Base-by-base conservation (phyloP, 2,113 vertebrate genomes). In the Paramisgurnus dabryanus region DNA sequence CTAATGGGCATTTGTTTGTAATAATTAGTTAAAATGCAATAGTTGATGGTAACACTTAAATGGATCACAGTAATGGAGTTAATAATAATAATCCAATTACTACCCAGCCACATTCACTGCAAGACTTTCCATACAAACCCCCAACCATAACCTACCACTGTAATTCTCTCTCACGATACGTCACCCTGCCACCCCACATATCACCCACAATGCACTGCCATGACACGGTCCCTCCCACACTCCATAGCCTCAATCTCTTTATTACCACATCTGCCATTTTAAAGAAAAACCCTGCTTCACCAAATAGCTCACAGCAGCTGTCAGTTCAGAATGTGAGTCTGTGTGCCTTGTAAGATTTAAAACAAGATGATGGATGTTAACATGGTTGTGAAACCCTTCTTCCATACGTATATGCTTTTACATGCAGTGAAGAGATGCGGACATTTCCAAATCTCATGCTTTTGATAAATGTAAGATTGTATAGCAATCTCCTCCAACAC, bases 201-300 rank as follows among this genome's bases (percentile, higher is more conserved):
- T 53, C 79, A 85, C 86, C 86, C 89, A 90, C 45, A 80, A 71
- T 77, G 83, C 85, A 82, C 27, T 67, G 80, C 83, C 61, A 34
- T 68, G 68, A 68, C 18, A 55, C 41, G 63, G 58, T 2, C 75
- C 65, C 83, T 74, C 67, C 71, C 41, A 80, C 65, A 58, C 58
- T 57, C 45, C 41, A 67, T 45, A 9, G 58, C n/a, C 67, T 82
- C 39, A 41, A 27, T 61, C 13, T 61, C 47, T 6, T 64, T 40
- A 65, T 64, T 17, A 40, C 76, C 53, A 74, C 73, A 73, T 22
- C 72, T 55, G 49, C 17, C 27, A 12, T 63, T 49, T 10, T 34
- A 50, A 61, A 47, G 41, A 11, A 49, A 50, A 73, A 11, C 8
- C 41, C 47, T 10, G 22, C 27, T 40, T 34, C 5, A 7, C 49